Evolutionary conservation across 2,888 invertebrate species (phyloP), one percentile per base, ranked within the genome.

Genomic region (Stenoptilia bipunctidactyla): DNA sequence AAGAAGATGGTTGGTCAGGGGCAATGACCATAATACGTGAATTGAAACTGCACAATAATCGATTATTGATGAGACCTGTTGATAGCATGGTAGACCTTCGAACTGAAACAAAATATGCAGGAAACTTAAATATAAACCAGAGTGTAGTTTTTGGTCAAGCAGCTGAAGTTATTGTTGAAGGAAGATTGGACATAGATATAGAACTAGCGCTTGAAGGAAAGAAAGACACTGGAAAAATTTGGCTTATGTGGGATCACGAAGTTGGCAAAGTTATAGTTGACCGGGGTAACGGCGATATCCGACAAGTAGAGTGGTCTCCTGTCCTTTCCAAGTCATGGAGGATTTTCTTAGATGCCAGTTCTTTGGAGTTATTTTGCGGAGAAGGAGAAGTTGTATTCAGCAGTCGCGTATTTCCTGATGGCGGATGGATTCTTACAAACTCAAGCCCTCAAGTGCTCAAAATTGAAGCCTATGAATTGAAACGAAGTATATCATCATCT

Each of bases 331-430:
- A 48, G 13, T 41, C 50, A 1, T 76, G 72, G 75, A 75, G 46
- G 70, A 52, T 83, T 1, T 82, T 77, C 50, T 46, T 83, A 3
- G 83, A 83, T 40, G 58, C 80, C 2, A 79, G 79, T 49, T 79
- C 80, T 1, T 15, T 83, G 40, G 82, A 83, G 45, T 44, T 80
- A 34, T 83, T 83, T 54, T 82, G 80, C 37, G 82, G 83, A 0
- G 73, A 76, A 45, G 83, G 83, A 0, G 83, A 82, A 41, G 79
- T 73, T 1, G 80, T 82, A 0, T 77, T 83, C 48, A 83, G 82
- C 43, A 65, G 60, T 10, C 60, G 83, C 38, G 61, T 71, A 1
- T 79, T 57, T 39, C 73, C 77, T 15, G 58, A 68, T 2, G 79
- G 79, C 4, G 62, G 60, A 4, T 80, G 80, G 79, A 54, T 45